A percentile compares a stretch with the other conserved stretches of the same genome.
Conservation (phyloP, 2,888 invertebrate species). For the Campoletis raptor region DNA sequence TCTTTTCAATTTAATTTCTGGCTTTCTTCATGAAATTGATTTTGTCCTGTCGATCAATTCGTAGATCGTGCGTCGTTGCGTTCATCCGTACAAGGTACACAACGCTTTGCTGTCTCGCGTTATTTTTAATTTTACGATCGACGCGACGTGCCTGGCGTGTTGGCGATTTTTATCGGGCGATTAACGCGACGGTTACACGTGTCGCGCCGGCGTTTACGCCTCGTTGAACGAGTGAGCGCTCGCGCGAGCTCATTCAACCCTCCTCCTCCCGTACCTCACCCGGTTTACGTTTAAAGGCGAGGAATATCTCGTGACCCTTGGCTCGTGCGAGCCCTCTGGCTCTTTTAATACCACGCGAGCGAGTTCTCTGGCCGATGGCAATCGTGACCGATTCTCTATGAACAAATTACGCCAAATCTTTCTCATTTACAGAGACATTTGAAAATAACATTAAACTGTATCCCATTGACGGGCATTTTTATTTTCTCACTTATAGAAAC, state of each 20-base stretch:
- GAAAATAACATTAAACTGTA: background rate
- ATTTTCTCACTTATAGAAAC: background rate
- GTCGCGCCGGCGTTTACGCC: slow-evolving; percentile 82
- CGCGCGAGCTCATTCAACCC: slow-evolving; percentile 36
- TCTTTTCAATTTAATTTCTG: background rate
- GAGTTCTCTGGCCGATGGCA: slow-evolving; percentile 21
- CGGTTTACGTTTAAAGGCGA: slow-evolving; percentile 70
- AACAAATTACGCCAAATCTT: slow-evolving; percentile 29
- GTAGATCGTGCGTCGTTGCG: slow-evolving; percentile 2
- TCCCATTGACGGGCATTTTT: background rate
- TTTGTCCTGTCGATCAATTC: background rate
- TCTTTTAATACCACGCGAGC: slow-evolving; percentile 44
- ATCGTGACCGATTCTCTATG: slow-evolving; percentile 41
- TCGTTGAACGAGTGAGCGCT: slow-evolving; percentile 75
- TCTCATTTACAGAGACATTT: background rate
- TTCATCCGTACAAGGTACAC: slow-evolving; percentile 28
- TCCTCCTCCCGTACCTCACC: slow-evolving; percentile 19
- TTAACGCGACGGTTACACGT: slow-evolving; percentile 84
- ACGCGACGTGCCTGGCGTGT: slow-evolving; percentile 79
- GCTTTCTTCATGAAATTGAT: background rate
- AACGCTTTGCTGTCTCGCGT: slow-evolving; percentile 61
- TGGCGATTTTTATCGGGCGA: slow-evolving; percentile 85
- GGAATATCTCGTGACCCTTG: slow-evolving; percentile 67
- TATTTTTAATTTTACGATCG: slow-evolving; percentile 75
- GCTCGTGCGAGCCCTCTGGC: slow-evolving; percentile 48